A percentile compares a stretch with the other conserved stretches of the same genome.
These are phyloP conservation scores for Chaetops frenatus DNA, from an alignment of 2,113 vertebrate species.

Conservation along the genomic window DNA sequence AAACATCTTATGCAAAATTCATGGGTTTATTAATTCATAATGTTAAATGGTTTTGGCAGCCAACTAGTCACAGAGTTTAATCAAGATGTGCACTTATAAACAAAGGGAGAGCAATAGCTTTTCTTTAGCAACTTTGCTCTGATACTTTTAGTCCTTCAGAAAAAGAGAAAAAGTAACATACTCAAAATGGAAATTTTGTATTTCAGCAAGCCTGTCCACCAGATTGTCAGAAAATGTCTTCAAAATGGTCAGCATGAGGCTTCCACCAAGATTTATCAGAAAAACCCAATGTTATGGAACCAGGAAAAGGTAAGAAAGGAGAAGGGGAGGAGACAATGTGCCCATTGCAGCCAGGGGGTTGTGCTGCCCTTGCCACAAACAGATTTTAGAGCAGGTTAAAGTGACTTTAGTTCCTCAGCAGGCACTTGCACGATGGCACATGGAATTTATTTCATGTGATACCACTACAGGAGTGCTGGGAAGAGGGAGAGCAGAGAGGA, in stretches of 20 bases:
- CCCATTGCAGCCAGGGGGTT: neutral
- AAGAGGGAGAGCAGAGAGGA: neutral
- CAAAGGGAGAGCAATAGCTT: neutral
- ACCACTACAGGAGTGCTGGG: neutral
- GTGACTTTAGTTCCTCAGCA: neutral
- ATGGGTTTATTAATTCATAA: conserved; percentile 29
- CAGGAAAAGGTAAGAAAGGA: neutral
- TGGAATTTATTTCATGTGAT: neutral
- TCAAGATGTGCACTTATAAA: neutral
- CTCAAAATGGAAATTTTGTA: neutral
- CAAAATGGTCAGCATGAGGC: neutral
- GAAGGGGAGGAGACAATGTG: fast-evolving
- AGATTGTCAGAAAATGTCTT: neutral
- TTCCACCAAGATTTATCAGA: neutral
- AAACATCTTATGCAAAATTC: conserved; percentile 15
- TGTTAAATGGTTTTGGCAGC: neutral
- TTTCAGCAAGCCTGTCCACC: neutral
- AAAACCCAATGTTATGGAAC: fast-evolving
- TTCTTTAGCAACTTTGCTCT: neutral
- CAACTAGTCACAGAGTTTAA: neutral
- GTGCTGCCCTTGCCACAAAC: neutral
- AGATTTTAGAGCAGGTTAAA: neutral
- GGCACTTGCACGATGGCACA: fast-evolving
- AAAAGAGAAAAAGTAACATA: neutral
- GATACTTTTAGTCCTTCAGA: neutral